Conservation (phyloP, 2,888 invertebrate genomes). For the Eustalomyia histrio region DNA sequence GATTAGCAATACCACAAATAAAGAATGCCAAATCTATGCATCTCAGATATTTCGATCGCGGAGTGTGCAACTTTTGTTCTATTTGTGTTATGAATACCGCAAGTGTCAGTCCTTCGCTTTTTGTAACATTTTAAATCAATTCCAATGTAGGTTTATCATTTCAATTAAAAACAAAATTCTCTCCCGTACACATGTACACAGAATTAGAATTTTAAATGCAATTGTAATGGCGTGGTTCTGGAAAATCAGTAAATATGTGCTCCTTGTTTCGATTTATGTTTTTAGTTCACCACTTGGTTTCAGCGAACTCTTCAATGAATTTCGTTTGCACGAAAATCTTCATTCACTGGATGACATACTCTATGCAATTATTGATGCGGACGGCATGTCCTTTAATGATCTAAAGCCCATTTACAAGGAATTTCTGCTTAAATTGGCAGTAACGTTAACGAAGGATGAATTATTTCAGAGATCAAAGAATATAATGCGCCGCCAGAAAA, state of each 20-base stretch:
- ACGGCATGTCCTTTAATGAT: constrained; percentile 96
- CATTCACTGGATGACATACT: constrained; percentile 93
- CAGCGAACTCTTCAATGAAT: constrained; percentile 92
- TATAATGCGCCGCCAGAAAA: constrained; percentile 92
- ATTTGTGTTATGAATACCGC: too few species aligned
- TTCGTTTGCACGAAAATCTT: constrained; percentile 91
- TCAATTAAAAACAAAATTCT: too few species aligned
- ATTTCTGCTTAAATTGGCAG: constrained; percentile 90
- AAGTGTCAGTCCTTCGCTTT: too few species aligned
- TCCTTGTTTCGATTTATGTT: constrained; percentile 71
- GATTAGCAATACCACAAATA: too few species aligned
- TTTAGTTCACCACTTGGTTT: constrained; percentile 90
- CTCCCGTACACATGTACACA: neutral
- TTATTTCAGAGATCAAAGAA: constrained; percentile 93
- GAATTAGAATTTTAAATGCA: neutral
- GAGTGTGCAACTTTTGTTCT: too few species aligned
- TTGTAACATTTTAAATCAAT: too few species aligned
- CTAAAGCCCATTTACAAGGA: constrained; percentile 95
- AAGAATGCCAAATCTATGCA: too few species aligned
- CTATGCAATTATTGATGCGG: constrained; percentile 92
- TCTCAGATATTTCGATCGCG: too few species aligned
- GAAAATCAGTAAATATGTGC: constrained; percentile 41
- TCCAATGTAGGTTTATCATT: too few species aligned
- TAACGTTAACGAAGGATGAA: constrained; percentile 95
- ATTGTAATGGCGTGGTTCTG: constrained; percentile 15